Conservation (phyloP, 2,113 vertebrate genomes). For the Meriones unguiculatus region DNA sequence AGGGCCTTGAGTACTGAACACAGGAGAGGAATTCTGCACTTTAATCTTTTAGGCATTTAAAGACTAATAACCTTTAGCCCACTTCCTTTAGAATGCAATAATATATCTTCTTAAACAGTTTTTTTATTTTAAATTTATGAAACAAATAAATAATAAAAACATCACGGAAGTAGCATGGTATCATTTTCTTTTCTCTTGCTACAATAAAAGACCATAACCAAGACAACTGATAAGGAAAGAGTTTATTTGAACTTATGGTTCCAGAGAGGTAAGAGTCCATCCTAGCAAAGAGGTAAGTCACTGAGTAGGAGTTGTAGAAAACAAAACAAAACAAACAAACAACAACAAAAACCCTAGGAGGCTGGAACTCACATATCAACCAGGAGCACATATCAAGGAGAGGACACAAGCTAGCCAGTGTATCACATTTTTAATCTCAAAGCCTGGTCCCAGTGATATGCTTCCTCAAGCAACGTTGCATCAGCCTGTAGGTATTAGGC, state of each 20-base stretch:
- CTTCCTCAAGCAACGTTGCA: background rate
- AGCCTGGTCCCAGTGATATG: too few species aligned
- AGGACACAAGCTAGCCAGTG: background rate
- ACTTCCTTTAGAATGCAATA: background rate
- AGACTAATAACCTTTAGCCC: background rate
- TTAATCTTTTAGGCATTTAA: background rate
- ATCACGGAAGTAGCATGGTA: background rate
- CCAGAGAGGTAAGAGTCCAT: background rate
- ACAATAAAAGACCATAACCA: background rate
- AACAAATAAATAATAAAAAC: background rate
- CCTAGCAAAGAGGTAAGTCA: too few species aligned
- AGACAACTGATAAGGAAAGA: background rate
- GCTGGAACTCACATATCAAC: background rate
- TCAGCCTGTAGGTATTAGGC: background rate
- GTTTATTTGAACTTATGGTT: background rate
- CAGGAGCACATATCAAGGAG: background rate
- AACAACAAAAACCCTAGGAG: too few species aligned
- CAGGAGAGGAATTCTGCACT: background rate
- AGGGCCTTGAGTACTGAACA: background rate
- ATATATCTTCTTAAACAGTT: background rate
- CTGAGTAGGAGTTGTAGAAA: background rate
- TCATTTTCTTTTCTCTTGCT: background rate
- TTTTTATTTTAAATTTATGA: conserved; percentile 3
- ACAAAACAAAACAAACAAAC: too few species aligned
- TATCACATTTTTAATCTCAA: background rate